These are phyloP conservation scores for Eilema sororculum DNA, from an alignment of 2,888 invertebrate genomes.

Conservation along the genomic window DNA sequence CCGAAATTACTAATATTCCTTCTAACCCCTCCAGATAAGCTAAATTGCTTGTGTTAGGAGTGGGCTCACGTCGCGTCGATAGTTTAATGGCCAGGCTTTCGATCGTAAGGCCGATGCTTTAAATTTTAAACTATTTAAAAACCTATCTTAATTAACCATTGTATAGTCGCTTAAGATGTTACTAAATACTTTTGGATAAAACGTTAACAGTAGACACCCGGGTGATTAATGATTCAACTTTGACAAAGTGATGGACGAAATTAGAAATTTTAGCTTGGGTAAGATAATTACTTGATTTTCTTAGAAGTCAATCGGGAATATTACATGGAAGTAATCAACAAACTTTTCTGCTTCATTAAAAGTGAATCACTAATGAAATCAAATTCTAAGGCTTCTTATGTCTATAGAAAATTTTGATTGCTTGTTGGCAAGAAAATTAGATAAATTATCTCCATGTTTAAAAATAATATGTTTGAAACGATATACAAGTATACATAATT, in stretches of 20 bases:
- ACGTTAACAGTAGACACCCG: slow-evolving; percentile 29
- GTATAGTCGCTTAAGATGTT: slow-evolving; percentile 9
- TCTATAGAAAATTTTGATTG: neutral
- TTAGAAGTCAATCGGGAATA: slow-evolving; percentile 37
- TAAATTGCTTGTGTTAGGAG: too few species aligned
- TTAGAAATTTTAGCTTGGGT: slow-evolving; percentile 28
- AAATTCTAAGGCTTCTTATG: neutral
- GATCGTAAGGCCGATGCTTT: too few species aligned
- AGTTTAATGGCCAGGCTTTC: too few species aligned
- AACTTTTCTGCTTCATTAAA: slow-evolving; percentile 31
- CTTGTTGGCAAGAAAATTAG: neutral
- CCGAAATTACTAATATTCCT: too few species aligned
- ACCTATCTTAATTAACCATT: slow-evolving; percentile 1
- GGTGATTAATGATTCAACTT: slow-evolving; percentile 46
- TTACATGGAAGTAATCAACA: slow-evolving; percentile 24
- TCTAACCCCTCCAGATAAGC: too few species aligned
- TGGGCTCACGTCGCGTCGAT: too few species aligned
- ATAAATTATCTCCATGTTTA: neutral
- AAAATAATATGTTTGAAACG: too few species aligned
- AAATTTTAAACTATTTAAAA: too few species aligned
- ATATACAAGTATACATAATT: too few species aligned
- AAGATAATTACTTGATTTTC: slow-evolving; percentile 39
- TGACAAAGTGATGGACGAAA: slow-evolving; percentile 37
- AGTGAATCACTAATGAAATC: neutral
- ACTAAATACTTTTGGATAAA: slow-evolving; percentile 36